Conservation (phyloP, 2,797 vertebrate genomes). For the Leptodactylus fallax region DNA sequence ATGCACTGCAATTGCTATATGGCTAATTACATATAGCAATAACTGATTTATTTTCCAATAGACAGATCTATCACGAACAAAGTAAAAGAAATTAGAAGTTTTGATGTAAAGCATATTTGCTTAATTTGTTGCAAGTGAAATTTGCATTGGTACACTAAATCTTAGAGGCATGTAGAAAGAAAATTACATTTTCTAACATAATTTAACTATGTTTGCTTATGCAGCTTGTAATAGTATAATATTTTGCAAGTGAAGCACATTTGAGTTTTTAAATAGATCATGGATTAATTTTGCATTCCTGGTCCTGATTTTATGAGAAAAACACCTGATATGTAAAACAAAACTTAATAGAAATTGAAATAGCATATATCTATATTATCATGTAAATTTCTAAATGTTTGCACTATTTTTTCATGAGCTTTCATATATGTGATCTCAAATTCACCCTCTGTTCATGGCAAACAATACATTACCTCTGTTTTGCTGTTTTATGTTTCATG, state of each 20-base stretch:
- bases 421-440: not conserved
- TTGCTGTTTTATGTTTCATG: not conserved
- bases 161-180: slow-evolving; percentile 6
- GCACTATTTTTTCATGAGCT: not conserved
- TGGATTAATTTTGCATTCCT: slow-evolving; percentile 22
- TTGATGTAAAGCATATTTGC: slow-evolving; percentile 35
- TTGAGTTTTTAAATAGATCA: slow-evolving; percentile 39
- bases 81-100: not conserved
- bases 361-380: slow-evolving; percentile 12
- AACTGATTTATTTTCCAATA: not conserved
- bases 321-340: not conserved
- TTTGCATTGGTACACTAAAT: slow-evolving; percentile 32
- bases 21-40: not conserved
- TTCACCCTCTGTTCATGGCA: not conserved
- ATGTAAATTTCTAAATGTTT: slow-evolving; percentile 32
- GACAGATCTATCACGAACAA: not conserved
- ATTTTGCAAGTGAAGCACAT: slow-evolving; percentile 25
- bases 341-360: slow-evolving; percentile 30
- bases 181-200: slow-evolving; percentile 33
- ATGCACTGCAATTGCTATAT: too few relatives aligned
- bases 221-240: slow-evolving; percentile 39
- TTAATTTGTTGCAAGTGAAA: slow-evolving; percentile 31
- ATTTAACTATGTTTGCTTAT: slow-evolving; percentile 35
- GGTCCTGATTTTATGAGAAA: slow-evolving; percentile 24
- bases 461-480: not conserved